Percentiles rank a stretch among this genome's conserved stretches.
These are phyloP conservation scores for Oxygymnocypris stewartii DNA, from an alignment of 2,113 vertebrate species.

Conservation along the genomic window DNA sequence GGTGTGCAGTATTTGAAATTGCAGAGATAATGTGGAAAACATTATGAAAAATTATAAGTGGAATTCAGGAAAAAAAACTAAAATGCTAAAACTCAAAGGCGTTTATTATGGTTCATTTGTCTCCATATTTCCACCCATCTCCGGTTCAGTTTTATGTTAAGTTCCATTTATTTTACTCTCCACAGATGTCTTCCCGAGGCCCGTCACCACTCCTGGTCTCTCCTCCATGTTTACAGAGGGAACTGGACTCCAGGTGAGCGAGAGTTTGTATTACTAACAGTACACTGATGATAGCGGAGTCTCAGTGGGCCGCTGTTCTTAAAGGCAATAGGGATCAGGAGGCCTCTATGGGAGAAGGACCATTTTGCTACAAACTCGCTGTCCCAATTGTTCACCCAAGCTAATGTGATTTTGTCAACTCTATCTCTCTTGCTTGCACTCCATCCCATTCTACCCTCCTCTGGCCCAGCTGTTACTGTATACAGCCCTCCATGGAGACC, in stretches of 20 bases:
- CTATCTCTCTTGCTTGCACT: constrained; percentile 5
- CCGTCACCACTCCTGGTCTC: constrained; percentile 72
- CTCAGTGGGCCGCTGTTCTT: not conserved
- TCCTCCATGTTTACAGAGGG: constrained; percentile 78
- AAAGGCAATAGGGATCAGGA: not conserved
- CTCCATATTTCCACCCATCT: not conserved
- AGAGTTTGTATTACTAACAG: constrained; percentile 15
- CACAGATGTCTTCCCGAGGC: constrained; percentile 79
- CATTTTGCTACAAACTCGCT: not conserved
- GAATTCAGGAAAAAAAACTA: not conserved
- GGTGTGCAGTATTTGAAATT: not conserved
- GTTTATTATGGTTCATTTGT: not conserved
- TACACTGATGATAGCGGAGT: constrained; percentile 2
- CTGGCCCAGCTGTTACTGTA: constrained; percentile 53
- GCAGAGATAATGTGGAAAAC: not conserved
- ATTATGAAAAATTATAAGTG: not conserved
- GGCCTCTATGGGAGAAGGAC: not conserved
- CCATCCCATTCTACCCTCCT: not conserved
- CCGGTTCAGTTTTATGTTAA: not conserved
- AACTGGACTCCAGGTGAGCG: constrained; percentile 83
- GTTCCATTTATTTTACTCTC: constrained; percentile 11
- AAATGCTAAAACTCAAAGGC: not conserved
- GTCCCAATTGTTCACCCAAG: constrained; percentile 9
- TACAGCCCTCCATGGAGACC: constrained; percentile 64
- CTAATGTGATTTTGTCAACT: constrained; percentile 4